phyloP scores from a whole-genome alignment of 2,888 invertebrate genomes.

The Ommatoiulus sabulosus region DNA sequence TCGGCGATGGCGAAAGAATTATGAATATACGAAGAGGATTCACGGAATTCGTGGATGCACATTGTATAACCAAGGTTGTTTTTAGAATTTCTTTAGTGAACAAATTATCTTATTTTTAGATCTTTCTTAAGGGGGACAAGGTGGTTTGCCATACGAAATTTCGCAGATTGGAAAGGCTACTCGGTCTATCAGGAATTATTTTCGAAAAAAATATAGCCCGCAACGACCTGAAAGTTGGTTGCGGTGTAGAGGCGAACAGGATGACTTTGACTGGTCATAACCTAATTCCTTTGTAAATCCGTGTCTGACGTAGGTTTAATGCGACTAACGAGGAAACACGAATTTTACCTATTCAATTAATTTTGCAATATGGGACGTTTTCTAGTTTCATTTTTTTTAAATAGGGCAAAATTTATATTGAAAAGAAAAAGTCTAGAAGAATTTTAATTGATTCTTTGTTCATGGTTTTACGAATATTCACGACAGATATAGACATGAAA shows the following conservation, averaged over 20 bases:
- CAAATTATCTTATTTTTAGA: constrained; percentile 9
- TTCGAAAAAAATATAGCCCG: neutral
- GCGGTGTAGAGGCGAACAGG: constrained; percentile 1
- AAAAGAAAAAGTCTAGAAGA: neutral
- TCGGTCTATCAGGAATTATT: neutral
- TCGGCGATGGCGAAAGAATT: neutral
- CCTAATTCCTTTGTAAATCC: constrained; percentile 15
- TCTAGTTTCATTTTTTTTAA: neutral
- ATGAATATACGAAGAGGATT: neutral
- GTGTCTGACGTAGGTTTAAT: neutral
- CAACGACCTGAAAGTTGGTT: constrained; percentile 27
- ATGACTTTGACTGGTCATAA: constrained; percentile 45
- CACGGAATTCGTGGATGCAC: constrained; percentile 2
- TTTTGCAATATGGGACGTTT: neutral
- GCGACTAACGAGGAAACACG: neutral
- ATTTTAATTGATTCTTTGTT: neutral
- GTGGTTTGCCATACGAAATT: neutral
- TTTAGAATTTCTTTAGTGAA: neutral
- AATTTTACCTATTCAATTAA: neutral
- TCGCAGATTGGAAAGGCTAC: neutral
- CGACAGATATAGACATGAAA: neutral
- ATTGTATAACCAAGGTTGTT: neutral
- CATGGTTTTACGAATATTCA: neutral
- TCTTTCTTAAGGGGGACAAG: constrained; percentile 10
- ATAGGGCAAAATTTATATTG: neutral